Base-by-base conservation (phyloP, 2,888 invertebrate genomes). In the Aspidapion aeneum region DNA sequence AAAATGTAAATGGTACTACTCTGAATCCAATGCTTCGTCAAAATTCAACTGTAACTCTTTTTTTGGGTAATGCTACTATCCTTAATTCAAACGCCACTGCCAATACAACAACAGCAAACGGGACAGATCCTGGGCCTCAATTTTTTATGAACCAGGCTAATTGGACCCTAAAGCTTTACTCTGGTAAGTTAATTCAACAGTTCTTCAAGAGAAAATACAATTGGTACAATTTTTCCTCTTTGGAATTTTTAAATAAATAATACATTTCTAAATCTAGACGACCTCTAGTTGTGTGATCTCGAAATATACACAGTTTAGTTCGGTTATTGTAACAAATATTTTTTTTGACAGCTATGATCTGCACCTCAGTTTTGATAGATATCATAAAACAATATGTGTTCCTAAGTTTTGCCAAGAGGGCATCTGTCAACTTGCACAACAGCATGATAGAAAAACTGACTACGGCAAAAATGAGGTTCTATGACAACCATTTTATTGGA, bases 401-500 rank as follows among this genome's bases (percentile, higher is more conserved):
- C 18, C 62, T 72, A 17, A 66, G 67, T 49, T 67, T 72, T 49
- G 66, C 71, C 1, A 70, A 68, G 48, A 70, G 64, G 56, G 74
- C 73, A 1, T 74, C 76, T 0, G 57, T 73, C 0, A 72, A 69
- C 22, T 55, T 76, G 9, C 76, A 76, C 59, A 72, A 72, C 50
- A 66, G 59, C 16, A 76, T 75, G 75, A 69, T 73, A 1, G 61
- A 65, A 5, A 69, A 66, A 55, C 63, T 75, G n/a, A 58, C 73
- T 5, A 65, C 72, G 55, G 72, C 74, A 9, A 57, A 67, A 9
- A 76, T 75, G 75, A 21, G 66, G 2, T 76, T 76, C 55, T 76
- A 74, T 61, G 75, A 76, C 58, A 71, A 63, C 16, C 68, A 71
- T 63, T 74, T 75, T 61, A 74, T 76, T 52, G 76, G 75, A 16